Percentiles rank a stretch among this genome's conserved stretches.
Conservation (phyloP, 2,888 invertebrate genomes). For the Diadegma fenestrale region DNA sequence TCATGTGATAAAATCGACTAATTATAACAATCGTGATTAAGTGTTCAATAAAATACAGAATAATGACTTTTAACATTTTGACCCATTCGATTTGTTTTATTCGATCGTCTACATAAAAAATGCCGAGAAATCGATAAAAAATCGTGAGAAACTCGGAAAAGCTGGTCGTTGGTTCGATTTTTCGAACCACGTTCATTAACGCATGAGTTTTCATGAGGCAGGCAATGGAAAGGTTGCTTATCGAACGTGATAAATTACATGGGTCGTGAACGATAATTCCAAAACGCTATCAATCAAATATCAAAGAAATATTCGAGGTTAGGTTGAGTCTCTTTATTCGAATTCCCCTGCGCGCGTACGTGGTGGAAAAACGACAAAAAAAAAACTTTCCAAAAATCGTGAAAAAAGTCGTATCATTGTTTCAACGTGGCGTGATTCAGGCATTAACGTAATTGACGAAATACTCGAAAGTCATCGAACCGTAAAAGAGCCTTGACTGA, state of each 20-base stretch:
- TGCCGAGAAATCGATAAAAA: no score
- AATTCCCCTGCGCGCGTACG: slow-evolving; percentile 11
- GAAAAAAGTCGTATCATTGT: slow-evolving; percentile 47
- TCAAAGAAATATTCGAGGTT: no score
- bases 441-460: slow-evolving; percentile 51
- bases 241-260: no score
- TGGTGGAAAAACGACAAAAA: slow-evolving; percentile 9
- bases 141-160: no score
- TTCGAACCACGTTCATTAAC: no score
- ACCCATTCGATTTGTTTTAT: neutral
- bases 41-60: slow-evolving; percentile 40
- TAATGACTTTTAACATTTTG: slow-evolving; percentile 36
- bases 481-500: slow-evolving; percentile 22
- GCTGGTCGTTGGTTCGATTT: no score
- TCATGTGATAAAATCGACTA: slow-evolving; percentile 43
- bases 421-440: slow-evolving; percentile 65
- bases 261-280: no score
- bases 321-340: no score
- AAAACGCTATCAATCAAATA: no score
- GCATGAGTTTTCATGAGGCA: no score
- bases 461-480: slow-evolving; percentile 42
- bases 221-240: no score
- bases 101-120: neutral
- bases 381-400: neutral
- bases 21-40: slow-evolving; percentile 14